Evolutionary conservation across 1,140 invertebrate species (phyloP), one percentile per base, ranked within the genome.

Genomic region (Drosophila biarmipes): DNA sequence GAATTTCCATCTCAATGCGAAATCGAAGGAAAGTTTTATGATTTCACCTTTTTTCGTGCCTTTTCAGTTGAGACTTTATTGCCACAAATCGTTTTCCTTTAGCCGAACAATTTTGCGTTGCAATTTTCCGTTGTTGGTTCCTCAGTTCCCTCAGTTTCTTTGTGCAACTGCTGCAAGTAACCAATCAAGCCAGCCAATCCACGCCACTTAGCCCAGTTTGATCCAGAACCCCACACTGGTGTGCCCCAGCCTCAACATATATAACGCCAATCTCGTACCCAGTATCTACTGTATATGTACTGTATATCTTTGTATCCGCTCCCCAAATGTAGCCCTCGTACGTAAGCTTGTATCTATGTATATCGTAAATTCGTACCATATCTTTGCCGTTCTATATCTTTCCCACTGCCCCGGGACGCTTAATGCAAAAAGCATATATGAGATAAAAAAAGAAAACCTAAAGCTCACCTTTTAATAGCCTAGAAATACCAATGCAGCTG

Each of bases 51-150:
- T 78, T 34, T 37, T 73, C 40, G 73, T 53, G 48, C n/a, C 29
- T 45, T 72, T 81, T 80, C 3, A 59, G 64, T 81, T 73, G 43
- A 45, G 74, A 77, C 17, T 67, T 78, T 74, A 64, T 77, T 78
- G 74, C 74, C 80, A 84, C 73, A 73, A 67, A 64, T 27, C 35
- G 19, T 69, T 48, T 69, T 48, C 35, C 38, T 69, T 69, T 69
- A 27, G 66, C 63, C 66, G 42, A 69, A 46, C 54, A 43, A 69
- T 38, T 56, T 68, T 69, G 17, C 49, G 34, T 69, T 68, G 66
- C 66, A 58, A 24, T 51, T 42, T 64, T 66, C 17, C 42, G 17
- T 63, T 48, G 21, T 67, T 31, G 34, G 15, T 34, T 12, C 24
- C 59, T 24, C 43, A 24, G 38, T 67, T 67, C 15, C 51, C 59